Percentiles rank a stretch among this genome's conserved stretches.
Conservation (phyloP, 2,888 invertebrate species). For the Alentia gelatinosa region DNA sequence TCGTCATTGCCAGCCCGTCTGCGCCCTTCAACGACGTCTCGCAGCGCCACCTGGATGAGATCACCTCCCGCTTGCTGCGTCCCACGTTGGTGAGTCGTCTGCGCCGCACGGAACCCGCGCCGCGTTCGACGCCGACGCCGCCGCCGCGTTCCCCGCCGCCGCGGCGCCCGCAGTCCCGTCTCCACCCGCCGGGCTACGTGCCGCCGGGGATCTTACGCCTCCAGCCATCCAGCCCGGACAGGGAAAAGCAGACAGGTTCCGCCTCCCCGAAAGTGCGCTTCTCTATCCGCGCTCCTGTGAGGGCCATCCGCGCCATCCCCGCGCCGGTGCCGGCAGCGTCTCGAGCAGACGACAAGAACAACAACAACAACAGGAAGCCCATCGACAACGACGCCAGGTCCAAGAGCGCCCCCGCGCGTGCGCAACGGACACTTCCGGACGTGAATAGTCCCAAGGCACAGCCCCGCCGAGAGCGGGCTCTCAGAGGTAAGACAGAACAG, state of each 20-base stretch:
- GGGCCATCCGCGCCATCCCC: no score
- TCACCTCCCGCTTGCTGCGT: constrained; percentile 3
- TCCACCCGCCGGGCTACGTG: background rate
- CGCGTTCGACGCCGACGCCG: background rate
- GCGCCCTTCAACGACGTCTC: background rate
- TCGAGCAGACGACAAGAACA: background rate
- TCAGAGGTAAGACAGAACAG: background rate
- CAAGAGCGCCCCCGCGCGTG: background rate
- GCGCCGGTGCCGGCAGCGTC: background rate
- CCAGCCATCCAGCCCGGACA: background rate
- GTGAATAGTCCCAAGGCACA: background rate
- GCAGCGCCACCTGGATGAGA: background rate
- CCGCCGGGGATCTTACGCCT: background rate
- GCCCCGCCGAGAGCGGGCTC: background rate
- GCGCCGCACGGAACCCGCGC: background rate
- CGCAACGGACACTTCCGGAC: background rate
- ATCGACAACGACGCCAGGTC: background rate
- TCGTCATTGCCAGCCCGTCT: background rate
- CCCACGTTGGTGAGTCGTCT: constrained; percentile 8
- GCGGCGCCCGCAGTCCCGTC: background rate
- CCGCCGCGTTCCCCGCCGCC: background rate
- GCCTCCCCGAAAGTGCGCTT: background rate
- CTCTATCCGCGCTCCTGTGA: background rate
- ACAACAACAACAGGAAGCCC: background rate
- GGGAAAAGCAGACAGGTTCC: background rate